phyloP scores from a whole-genome alignment of 2,888 invertebrate genomes.

The Luffia ferchaultella region DNA sequence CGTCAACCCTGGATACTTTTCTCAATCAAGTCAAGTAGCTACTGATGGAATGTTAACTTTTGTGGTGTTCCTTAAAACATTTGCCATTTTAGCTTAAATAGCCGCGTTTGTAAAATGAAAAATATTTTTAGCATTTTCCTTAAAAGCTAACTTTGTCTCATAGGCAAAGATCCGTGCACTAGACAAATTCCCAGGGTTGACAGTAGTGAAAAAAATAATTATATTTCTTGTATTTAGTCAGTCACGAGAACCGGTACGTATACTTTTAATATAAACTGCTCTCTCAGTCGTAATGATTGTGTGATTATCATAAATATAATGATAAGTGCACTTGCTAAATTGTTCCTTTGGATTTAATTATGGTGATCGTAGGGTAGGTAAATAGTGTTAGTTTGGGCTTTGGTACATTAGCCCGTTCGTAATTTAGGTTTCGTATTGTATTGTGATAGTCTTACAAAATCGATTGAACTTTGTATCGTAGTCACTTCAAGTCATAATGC shows the following conservation, averaged over 20 bases:
- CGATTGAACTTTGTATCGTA: conserved; percentile 52
- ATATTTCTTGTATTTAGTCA: not conserved
- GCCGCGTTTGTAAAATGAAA: no score
- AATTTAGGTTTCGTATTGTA: conserved; percentile 29
- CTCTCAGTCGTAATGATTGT: not conserved
- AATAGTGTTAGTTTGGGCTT: conserved; percentile 10
- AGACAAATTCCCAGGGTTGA: no score
- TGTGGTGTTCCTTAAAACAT: no score
- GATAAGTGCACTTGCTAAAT: conserved; percentile 19
- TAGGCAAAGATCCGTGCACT: no score
- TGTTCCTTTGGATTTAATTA: conserved; percentile 42
- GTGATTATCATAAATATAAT: not conserved
- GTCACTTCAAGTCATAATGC: conserved; percentile 67
- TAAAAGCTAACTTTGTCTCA: no score
- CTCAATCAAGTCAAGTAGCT: no score
- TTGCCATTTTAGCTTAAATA: no score
- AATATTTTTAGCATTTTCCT: no score
- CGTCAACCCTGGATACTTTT: not conserved
- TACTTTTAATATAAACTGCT: not conserved
- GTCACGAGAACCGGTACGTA: not conserved
- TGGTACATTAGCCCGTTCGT: conserved; percentile 22
- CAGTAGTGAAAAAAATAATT: no score
- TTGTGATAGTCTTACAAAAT: conserved; percentile 54
- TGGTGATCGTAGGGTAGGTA: conserved; percentile 8
- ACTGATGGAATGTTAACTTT: no score